These are phyloP conservation scores for Timandra comae DNA, from an alignment of 2,888 invertebrate species.

Conservation along the genomic window DNA sequence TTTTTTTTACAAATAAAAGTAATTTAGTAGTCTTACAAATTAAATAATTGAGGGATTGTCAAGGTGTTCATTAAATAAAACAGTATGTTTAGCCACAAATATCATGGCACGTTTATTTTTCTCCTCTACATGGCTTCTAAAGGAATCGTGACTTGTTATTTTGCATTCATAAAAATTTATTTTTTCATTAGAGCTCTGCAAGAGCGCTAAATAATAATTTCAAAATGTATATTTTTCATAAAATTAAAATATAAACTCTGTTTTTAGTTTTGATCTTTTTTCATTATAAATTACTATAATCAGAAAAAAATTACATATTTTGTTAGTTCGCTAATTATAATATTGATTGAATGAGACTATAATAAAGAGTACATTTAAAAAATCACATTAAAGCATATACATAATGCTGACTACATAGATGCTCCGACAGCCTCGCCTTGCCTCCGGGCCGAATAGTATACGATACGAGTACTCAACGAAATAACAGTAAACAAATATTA, in stretches of 20 bases:
- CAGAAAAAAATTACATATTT: constrained; percentile 68
- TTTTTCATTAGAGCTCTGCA: constrained; percentile 66
- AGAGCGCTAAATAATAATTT: constrained; percentile 69
- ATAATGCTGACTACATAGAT: constrained; percentile 77
- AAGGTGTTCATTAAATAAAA: constrained; percentile 54
- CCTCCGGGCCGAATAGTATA: constrained; percentile 31
- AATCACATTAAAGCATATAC: constrained; percentile 78
- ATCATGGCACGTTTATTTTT: constrained; percentile 79
- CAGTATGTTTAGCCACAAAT: constrained; percentile 66
- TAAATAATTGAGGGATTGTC: too few relatives aligned
- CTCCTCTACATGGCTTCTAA: constrained; percentile 79
- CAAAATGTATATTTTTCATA: constrained; percentile 72
- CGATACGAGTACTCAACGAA: constrained; percentile 41
- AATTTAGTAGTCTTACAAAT: too few relatives aligned
- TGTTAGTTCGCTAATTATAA: constrained; percentile 74
- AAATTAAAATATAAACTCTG: constrained; percentile 76
- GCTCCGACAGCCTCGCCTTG: constrained; percentile 66
- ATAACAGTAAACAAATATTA: constrained; percentile 63
- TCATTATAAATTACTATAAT: constrained; percentile 51
- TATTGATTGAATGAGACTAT: constrained; percentile 74
- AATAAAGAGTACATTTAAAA: constrained; percentile 77
- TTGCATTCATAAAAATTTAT: constrained; percentile 71
- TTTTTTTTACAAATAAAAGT: too few relatives aligned
- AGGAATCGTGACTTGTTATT: constrained; percentile 77
- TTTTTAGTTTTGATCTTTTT: constrained; percentile 69